Conservation (phyloP, 2,113 vertebrate species). For the Amphiprion percula region DNA sequence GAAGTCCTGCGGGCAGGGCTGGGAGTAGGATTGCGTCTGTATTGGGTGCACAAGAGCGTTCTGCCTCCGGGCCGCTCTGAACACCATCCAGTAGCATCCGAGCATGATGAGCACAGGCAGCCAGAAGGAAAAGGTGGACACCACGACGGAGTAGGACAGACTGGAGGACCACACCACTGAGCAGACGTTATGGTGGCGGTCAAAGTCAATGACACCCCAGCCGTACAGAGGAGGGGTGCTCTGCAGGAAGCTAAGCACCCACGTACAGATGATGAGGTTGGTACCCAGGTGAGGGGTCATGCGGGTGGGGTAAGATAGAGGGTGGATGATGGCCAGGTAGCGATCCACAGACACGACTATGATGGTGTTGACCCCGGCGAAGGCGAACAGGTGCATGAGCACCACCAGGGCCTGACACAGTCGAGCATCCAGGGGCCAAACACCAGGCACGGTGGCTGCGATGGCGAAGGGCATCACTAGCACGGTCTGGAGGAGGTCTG, state of each 20-base stretch:
- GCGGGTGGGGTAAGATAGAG: conserved; percentile 89
- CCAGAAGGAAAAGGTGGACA: conserved; percentile 87
- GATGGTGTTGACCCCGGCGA: conserved; percentile 91
- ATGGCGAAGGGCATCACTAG: conserved; percentile 92
- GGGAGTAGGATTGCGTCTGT: conserved; percentile 78
- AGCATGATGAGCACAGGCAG: conserved; percentile 89
- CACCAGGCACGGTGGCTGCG: conserved; percentile 85
- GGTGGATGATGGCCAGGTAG: conserved; percentile 92
- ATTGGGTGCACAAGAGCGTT: conserved; percentile 89
- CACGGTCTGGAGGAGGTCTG: conserved; percentile 89
- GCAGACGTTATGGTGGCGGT: conserved; percentile 86
- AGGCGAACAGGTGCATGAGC: conserved; percentile 92
- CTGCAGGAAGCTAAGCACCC: conserved; percentile 88
- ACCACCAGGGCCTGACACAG: conserved; percentile 90
- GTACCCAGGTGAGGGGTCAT: conserved; percentile 90
- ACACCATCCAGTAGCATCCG: conserved; percentile 92
- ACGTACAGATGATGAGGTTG: conserved; percentile 89
- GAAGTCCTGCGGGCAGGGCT: conserved; percentile 71
- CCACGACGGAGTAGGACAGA: conserved; percentile 86
- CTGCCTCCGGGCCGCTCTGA: conserved; percentile 88
- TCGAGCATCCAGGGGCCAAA: conserved; percentile 88
- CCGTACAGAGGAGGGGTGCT: conserved; percentile 91
- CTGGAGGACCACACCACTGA: conserved; percentile 90
- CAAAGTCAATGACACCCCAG: conserved; percentile 89
- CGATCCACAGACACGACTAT: conserved; percentile 91